phyloP scores from a whole-genome alignment of 1,140 invertebrate species.

The Drosophila trapezifrons region DNA sequence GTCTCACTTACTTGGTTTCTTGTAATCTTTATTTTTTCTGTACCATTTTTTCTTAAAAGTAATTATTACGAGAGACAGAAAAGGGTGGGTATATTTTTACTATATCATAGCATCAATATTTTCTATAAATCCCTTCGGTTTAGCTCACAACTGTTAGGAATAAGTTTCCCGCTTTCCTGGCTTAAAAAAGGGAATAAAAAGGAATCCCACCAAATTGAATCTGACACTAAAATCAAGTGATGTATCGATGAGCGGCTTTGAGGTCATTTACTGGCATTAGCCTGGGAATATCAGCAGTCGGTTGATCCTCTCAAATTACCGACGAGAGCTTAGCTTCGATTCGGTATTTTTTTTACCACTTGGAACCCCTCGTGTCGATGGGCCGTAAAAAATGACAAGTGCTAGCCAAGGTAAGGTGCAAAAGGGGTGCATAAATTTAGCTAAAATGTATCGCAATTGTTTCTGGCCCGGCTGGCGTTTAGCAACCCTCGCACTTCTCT shows the following conservation, averaged over 20 bases:
- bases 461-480: constrained; percentile 53
- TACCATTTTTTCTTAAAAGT: constrained; percentile 9
- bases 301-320: constrained; percentile 67
- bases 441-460: constrained; percentile 77
- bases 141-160: constrained; percentile 11
- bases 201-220: constrained; percentile 63
- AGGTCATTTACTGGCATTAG: constrained; percentile 73
- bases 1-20: constrained; percentile 33
- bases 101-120: neutral
- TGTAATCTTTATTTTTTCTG: neutral
- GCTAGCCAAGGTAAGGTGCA: constrained; percentile 28
- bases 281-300: constrained; percentile 48
- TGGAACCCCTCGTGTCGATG: constrained; percentile 21
- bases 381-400: constrained; percentile 74
- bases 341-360: constrained; percentile 31
- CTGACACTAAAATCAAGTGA: constrained; percentile 72
- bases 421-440: constrained; percentile 79
- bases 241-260: constrained; percentile 72
- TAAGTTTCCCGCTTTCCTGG: constrained; percentile 6
- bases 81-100: too few relatives aligned
- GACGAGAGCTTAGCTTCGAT: constrained; percentile 49
- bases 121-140: neutral
- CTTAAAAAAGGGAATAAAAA: constrained; percentile 29
- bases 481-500: constrained; percentile 40
- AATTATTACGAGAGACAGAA: constrained; percentile 3